Evolutionary conservation across 2,888 invertebrate species (phyloP), one percentile per base, ranked within the genome.

Genomic region (Mythimna pallens): DNA sequence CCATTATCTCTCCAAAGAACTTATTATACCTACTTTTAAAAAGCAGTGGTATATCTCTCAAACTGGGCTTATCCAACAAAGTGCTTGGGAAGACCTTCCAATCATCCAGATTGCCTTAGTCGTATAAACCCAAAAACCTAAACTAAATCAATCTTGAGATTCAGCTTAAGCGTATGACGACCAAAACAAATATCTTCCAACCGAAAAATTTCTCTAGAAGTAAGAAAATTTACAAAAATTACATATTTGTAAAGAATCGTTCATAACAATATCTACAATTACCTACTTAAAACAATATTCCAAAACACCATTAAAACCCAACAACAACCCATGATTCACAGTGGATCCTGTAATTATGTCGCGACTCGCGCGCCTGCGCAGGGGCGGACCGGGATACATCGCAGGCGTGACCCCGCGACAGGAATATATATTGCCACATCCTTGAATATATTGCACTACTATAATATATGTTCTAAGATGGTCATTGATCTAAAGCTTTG

Each of bases 301-400:
- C n/a, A 50, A 59, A 66, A 77, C 36, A 47, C 34, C 30, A 62
- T 52, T 62, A 25, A 58, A 73, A 8, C 30, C 50, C 25, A 64
- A 69, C 43, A 76, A 36, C 55, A 58, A 57, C 34, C 17, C 50
- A 81, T 81, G 73, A 76, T 73, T 73, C 76, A 78, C 59, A 68
- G 66, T 74, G 71, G 55, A 75, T 78, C 66, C 84, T 77, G 73
- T 79, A 86, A 86, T 83, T 86, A 85, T 65, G 68, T 66, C 62
- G 70, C 74, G 58, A 63, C 67, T 59, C 83, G 78, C 79, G 78
- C 70, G 81, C 76, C 69, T 30, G 61, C 80, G 76, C 83, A 65
- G 65, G 66, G 85, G 85, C 85, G 80, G 73, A 74, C 72, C 81
- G 73, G 83, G 84, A 84, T 81, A 76, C 83, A 80, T 47, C 50